Base-by-base conservation (phyloP, 2,797 vertebrate genomes). In the Apogon hyalosoma region DNA sequence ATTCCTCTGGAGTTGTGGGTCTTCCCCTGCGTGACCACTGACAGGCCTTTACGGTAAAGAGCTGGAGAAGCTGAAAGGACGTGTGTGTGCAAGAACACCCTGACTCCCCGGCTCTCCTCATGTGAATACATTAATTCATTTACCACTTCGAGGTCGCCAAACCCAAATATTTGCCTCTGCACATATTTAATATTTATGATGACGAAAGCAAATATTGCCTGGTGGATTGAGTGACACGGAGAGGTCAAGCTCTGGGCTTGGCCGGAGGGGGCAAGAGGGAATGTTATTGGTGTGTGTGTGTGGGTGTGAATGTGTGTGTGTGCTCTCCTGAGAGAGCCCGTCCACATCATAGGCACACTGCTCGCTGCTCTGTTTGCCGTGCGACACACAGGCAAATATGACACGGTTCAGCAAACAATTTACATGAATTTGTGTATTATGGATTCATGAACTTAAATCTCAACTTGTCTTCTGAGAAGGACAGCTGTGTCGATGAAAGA, bases 101-200 rank as follows among this genome's bases (percentile, higher is more conserved):
- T 80, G 83, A 79, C 82, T 83, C 71, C 80, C 51, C 57, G 51
- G 63, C 80, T 67, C 82, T 75, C 62, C 77, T 77, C 58, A 9
- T 84, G 69, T 92, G 91, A 94, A 94, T 94, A 88, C 90, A 86
- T 90, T 88, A 92, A 93, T 94, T 94, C 93, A 94, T 92, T 91
- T 88, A 86, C 88, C 88, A 92, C 93, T 94, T 94, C 74, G 88
- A 88, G 84, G 89, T 91, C 79, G 85, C 87, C 89, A 87, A 93
- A 93, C 87, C 87, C 84, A 94, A 93, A 94, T 95, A 94, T 94
- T 94, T 93, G 83, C 89, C 81, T 57, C 73, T 80, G 82, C 76
- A 74, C 84, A 90, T 93, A 91, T 93, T 94, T 94, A 92, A 95
- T 94, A 95, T 94, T 94, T 93, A 93, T 94, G 93, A 93, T 94